A percentile compares a stretch with the other conserved stretches of the same genome.
phyloP scores from a whole-genome alignment of 35 echinoderm and acorn worm genomes.

The Holothuria glaberrima region DNA sequence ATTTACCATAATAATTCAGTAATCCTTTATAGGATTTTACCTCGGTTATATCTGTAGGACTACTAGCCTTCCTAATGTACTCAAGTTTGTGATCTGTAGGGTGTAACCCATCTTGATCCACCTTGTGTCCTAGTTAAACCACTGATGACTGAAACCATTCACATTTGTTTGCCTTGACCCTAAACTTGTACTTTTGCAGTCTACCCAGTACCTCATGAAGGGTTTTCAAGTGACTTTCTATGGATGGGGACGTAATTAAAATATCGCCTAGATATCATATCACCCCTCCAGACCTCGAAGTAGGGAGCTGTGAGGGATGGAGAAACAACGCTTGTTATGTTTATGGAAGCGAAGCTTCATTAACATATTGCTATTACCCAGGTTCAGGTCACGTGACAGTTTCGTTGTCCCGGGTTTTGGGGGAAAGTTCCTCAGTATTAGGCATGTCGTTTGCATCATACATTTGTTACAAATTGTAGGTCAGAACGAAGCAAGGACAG shows the following conservation, averaged over 20 bases:
- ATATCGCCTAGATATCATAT: slow-evolving; percentile 70
- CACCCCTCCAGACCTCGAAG: slow-evolving; percentile 17
- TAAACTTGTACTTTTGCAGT: slow-evolving; percentile 59
- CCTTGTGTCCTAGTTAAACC: slow-evolving; percentile 46
- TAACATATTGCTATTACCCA: no score
- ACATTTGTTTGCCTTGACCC: slow-evolving; percentile 65
- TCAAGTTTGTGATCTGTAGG: slow-evolving; percentile 62
- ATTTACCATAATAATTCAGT: slow-evolving; percentile 66
- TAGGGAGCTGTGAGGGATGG: no score
- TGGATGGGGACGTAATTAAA: slow-evolving; percentile 45
- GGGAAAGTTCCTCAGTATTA: no score
- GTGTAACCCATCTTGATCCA: no score
- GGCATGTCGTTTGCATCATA: no score
- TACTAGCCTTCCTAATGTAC: slow-evolving; percentile 43
- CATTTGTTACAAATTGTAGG: no score
- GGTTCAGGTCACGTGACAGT: no score
- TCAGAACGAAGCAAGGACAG: no score
- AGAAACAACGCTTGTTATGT: no score
- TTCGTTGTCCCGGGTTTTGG: no score
- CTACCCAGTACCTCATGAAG: no score
- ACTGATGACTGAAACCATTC: slow-evolving; percentile 45
- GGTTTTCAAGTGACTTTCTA: neutral
- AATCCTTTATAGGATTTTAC: slow-evolving; percentile 55
- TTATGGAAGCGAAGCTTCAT: no score
- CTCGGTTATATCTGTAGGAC: slow-evolving; percentile 39